A percentile compares a stretch with the other conserved stretches of the same genome.
Evolutionary conservation across 2,888 invertebrate species (phyloP).

Genomic region (Idaea dimidiata): DNA sequence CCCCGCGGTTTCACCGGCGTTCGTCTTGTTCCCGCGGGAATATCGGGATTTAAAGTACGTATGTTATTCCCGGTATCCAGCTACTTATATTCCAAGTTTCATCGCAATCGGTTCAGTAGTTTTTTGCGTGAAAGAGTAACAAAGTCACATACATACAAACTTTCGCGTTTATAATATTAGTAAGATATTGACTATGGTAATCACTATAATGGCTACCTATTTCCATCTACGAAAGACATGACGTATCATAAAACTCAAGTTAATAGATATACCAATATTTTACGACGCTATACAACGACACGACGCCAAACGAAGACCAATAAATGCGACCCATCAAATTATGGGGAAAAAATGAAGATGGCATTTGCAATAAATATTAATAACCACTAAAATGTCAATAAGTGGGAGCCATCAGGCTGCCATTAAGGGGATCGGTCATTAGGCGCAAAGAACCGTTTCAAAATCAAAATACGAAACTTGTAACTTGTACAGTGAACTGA

Average conservation of each 20-base stretch:
- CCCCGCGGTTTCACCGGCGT: too few relatives aligned
- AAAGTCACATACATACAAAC: too few relatives aligned
- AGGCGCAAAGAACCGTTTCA: constrained; percentile 63
- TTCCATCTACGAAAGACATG: constrained; percentile 8
- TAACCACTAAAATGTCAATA: constrained; percentile 59
- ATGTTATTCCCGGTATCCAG: too few relatives aligned
- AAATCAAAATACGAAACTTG: constrained; percentile 66
- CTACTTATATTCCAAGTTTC: too few relatives aligned
- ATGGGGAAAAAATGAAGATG: constrained; percentile 36
- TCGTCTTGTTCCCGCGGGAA: too few relatives aligned
- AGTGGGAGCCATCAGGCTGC: constrained; percentile 46
- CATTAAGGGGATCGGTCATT: constrained; percentile 68
- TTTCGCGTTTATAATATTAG: too few relatives aligned
- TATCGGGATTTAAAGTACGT: too few relatives aligned
- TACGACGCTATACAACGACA: constrained; percentile 20
- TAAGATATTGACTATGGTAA: too few relatives aligned
- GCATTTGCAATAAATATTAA: constrained; percentile 54
- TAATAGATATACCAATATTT: constrained; percentile 6
- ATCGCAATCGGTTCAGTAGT: too few relatives aligned
- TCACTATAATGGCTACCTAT: constrained; percentile 1
- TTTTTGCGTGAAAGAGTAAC: too few relatives aligned
- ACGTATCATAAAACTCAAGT: constrained; percentile 20
- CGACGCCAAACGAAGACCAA: constrained; percentile 16
- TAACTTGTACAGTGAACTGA: constrained; percentile 35
- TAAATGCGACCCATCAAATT: constrained; percentile 31